Evolutionary conservation across 2,113 vertebrate species (phyloP).

Genomic region (Cyanoderma ruficeps): DNA sequence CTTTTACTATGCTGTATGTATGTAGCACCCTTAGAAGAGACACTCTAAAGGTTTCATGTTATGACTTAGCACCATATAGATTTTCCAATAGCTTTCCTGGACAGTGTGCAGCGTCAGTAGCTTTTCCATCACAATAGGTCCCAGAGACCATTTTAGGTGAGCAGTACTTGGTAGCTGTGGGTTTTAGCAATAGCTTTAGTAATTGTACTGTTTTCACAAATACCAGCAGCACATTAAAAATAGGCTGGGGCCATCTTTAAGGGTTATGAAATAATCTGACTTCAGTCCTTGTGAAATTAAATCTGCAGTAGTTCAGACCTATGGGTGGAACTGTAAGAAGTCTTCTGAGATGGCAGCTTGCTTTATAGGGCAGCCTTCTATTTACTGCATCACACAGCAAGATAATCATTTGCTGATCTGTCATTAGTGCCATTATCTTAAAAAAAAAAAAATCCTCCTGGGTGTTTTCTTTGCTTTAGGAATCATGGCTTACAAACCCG

Average conservation of each 20-base stretch:
- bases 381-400: slow-evolving; percentile 46
- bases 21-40: slow-evolving; percentile 34
- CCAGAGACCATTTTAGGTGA: slow-evolving; percentile 61
- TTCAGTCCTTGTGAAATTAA: slow-evolving; percentile 68
- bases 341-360: slow-evolving; percentile 64
- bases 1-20: neutral
- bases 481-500: neutral
- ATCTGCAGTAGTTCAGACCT: slow-evolving; percentile 55
- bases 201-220: slow-evolving; percentile 68
- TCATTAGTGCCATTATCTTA: slow-evolving; percentile 39
- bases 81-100: slow-evolving; percentile 61
- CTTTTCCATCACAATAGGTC: slow-evolving; percentile 61
- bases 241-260: slow-evolving; percentile 63
- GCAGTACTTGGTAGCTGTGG: slow-evolving; percentile 45
- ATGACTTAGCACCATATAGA: slow-evolving; percentile 42
- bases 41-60: slow-evolving; percentile 35
- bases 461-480: slow-evolving; percentile 1
- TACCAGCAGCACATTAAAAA: slow-evolving; percentile 62
- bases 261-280: slow-evolving; percentile 67
- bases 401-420: slow-evolving; percentile 53
- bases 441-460: neutral
- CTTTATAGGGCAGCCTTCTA: slow-evolving; percentile 48
- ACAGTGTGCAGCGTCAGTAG: slow-evolving; percentile 62
- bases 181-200: slow-evolving; percentile 60
- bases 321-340: slow-evolving; percentile 47